phyloP scores from a whole-genome alignment of 2,113 vertebrate genomes.

The Centropus unirufus region DNA sequence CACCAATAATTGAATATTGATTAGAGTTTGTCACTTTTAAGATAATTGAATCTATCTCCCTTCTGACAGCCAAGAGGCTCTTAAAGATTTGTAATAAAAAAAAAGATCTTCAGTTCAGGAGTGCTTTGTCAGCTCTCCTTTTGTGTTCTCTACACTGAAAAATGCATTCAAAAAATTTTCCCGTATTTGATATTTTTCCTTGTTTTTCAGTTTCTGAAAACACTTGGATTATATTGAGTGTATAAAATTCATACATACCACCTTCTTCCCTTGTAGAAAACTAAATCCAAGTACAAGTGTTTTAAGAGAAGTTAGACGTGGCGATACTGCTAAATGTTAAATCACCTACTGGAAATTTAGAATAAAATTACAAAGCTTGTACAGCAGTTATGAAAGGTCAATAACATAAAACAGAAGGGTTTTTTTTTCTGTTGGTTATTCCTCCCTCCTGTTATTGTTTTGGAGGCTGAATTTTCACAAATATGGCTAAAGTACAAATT shows the following conservation, averaged over 20 bases:
- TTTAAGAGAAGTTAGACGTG: neutral
- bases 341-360: neutral
- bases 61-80: slow-evolving; percentile 15
- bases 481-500: neutral
- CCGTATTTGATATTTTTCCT: neutral
- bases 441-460: neutral
- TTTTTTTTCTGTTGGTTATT: neutral
- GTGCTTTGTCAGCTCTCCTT: slow-evolving; percentile 50
- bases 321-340: neutral
- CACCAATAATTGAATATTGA: slow-evolving; percentile 78
- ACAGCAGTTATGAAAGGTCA: neutral
- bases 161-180: slow-evolving; percentile 34
- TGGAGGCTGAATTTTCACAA: neutral
- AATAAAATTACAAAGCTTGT: neutral
- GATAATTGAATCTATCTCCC: slow-evolving; percentile 59
- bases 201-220: neutral
- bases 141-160: slow-evolving; percentile 25
- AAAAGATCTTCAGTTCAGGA: slow-evolving; percentile 44
- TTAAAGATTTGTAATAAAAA: slow-evolving; percentile 35
- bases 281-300: neutral
- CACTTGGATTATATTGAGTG: neutral
- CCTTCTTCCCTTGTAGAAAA: neutral
- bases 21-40: slow-evolving; percentile 70
- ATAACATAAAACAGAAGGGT: neutral
- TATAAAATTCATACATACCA: neutral